These are phyloP conservation scores for Hybognathus amarus DNA, from an alignment of 2,797 vertebrate species.

Conservation along the genomic window DNA sequence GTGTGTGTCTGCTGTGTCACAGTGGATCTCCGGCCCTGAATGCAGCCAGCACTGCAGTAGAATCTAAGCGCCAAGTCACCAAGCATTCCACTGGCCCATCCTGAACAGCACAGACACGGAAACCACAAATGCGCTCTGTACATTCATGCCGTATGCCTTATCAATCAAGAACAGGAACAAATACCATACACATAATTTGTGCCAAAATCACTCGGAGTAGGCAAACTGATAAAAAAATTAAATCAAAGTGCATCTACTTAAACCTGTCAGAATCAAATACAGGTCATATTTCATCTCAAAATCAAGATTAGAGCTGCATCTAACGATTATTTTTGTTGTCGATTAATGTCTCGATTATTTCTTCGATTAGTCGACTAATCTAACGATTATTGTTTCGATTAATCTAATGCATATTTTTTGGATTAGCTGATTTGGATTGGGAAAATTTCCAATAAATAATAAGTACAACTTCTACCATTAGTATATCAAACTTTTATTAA, in stretches of 20 bases:
- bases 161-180: background rate
- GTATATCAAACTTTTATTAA: no score
- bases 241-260: background rate
- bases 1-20: slow-evolving; percentile 45
- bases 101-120: slow-evolving; percentile 36
- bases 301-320: no score
- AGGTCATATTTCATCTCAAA: background rate
- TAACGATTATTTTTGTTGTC: no score
- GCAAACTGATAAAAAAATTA: background rate
- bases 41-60: slow-evolving; percentile 54
- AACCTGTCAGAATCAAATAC: background rate
- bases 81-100: slow-evolving; percentile 39
- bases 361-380: no score
- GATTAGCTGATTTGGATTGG: no score
- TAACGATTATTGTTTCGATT: no score
- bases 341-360: no score
- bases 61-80: slow-evolving; percentile 50
- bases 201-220: background rate
- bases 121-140: slow-evolving; percentile 25
- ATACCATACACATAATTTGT: background rate
- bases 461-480: no score
- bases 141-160: slow-evolving; percentile 5
- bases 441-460: no score
- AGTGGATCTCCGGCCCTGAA: slow-evolving; percentile 1
- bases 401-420: no score